Base-by-base conservation (phyloP, 1,140 invertebrate genomes). In the Lysiphlebus fabarum region DNA sequence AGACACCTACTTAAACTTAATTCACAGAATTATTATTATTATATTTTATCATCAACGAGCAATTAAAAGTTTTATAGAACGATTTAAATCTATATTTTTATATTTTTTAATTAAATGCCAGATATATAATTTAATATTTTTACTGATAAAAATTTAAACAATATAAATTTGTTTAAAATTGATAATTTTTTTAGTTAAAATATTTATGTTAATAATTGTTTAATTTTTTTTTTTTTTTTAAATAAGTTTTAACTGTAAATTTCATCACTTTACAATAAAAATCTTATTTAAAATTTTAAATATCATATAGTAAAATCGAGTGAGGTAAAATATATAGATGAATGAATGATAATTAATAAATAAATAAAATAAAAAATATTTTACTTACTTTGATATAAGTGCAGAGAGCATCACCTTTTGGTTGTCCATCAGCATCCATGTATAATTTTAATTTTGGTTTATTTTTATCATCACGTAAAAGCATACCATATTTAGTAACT, bases 391-490 rank as follows among this genome's bases (percentile, higher is more conserved):
- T 98, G 17, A 99, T 95, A 71, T 99, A 99, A 65, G 93, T 94
- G 76, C 96, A 99, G 7, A 95, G 82, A 12, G 90, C 98, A 82
- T 99, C 97, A 11, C 97, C 97, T 82, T 99, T 99, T 9, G 92
- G 81, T 64, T 89, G 89, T 4, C 92, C 90, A 69, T 90, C 83
- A 44, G 85, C 75, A 70, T 97, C 93, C 65, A 82, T 87, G 75
- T 99, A 99, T 8, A 99, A 73, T 81, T 99, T 99, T 0, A 99
- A 81, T 82, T 97, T 99, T 70, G 91, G 91, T 72, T 93, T 90
- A 58, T 88, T 87, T 38, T 84, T 83, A 0, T 90, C 84, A 79
- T 99, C 96, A 65, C 90, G 86, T 82, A 95, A 92, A 12, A 99
- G 85, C 17, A 99, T 81, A n/a, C 97, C 97, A 84, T 91, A 99